Evolutionary conservation across 2,113 vertebrate species (phyloP), one percentile per base, ranked within the genome.

Genomic region (Cyprinodon brontotheroides): DNA sequence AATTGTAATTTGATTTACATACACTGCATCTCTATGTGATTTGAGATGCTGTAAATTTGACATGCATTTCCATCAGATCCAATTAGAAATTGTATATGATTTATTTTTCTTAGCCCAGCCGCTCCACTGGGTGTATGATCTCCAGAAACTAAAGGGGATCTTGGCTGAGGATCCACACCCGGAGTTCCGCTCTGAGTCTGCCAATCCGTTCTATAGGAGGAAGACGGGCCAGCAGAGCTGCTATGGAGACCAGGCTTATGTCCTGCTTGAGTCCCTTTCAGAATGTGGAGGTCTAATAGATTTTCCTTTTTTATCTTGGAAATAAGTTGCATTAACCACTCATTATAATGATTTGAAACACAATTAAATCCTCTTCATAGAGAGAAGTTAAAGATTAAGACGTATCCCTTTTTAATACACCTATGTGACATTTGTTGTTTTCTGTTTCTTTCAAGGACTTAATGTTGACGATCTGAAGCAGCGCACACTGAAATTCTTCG

Each of bases 121-220:
- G 1, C 89, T 94, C 15, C 93, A 94, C 81, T 94, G 93, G 93
- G 84, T 94, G 11, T 94, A 94, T n/a, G 91, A 94, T 79, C 90
- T 87, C 39, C 84, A 92, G 78, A 94, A 93, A 75, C 82, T 94
- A 60, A 79, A 90, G 43, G 78, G 10, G 66, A 75, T 93, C 20
- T 76, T 94, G 60, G 81, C 72, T 75, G n/a, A 91, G 80, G 50
- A 86, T 38, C 90, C 91, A 15, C 82, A 90, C 41, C 92, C 92
- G 0, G 93, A 94, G 62, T 94, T 95, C 50, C 78, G 72, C 15
- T 15, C 91, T 0, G 77, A 93, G 77, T 93, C 93, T 0, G 88
- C 85, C 17, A 95, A 94, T 75, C 93, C 93, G 0, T 94, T 94
- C 76, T 94, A 95, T 89, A 87, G 75, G 72, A 89, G 93, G 77